A percentile compares a stretch with the other conserved stretches of the same genome.
phyloP scores from a whole-genome alignment of 2,113 vertebrate species.

The Chloropsis hardwickii region DNA sequence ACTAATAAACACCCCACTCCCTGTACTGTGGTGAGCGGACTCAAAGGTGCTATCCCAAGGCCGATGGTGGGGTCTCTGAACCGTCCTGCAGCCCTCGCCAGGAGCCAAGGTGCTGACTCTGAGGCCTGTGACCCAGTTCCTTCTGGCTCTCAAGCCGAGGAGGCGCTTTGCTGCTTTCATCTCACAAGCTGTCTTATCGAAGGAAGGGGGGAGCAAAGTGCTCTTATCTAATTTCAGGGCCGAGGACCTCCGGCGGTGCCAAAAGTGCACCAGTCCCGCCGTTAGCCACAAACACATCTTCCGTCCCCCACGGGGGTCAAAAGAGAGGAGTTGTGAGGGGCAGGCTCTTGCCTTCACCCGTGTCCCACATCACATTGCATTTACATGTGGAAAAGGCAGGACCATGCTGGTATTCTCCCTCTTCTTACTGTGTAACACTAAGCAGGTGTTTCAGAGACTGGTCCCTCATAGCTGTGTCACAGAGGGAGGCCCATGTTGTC shows the following conservation, averaged over 20 bases:
- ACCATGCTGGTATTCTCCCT: neutral
- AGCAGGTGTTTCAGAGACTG: neutral
- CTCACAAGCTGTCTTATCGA: neutral
- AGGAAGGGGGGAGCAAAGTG: neutral
- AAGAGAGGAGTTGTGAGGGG: neutral
- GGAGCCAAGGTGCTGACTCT: neutral
- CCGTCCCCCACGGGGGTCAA: neutral
- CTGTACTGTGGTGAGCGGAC: neutral
- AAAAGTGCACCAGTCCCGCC: neutral
- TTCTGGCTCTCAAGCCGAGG: neutral
- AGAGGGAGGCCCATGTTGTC: neutral
- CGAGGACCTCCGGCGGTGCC: neutral
- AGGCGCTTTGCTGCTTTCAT: neutral
- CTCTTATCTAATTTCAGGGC: conserved; percentile 33
- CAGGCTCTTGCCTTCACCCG: accelerated
- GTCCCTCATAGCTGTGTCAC: neutral
- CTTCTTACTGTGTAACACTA: neutral
- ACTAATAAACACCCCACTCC: neutral
- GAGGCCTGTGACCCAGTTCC: neutral
- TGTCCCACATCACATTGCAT: neutral
- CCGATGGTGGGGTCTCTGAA: neutral
- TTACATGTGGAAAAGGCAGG: conserved; percentile 2
- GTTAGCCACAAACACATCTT: neutral
- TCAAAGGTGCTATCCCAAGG: neutral
- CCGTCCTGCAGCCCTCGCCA: neutral